Conservation (phyloP, 2,113 vertebrate species). For the Cyanoramphus novaezelandiae region DNA sequence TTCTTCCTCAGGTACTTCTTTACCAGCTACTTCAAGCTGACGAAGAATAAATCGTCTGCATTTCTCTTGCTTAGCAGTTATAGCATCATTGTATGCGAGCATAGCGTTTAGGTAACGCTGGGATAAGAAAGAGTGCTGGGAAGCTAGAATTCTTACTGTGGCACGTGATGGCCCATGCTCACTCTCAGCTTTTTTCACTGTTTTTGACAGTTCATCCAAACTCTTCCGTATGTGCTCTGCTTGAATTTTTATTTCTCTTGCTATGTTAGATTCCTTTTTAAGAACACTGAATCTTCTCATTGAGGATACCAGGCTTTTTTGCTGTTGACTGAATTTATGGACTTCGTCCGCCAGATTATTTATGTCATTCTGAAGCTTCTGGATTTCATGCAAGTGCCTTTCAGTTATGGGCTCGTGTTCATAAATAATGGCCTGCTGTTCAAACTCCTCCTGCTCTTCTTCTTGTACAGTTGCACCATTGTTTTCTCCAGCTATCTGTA, state of each 20-base stretch:
- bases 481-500: conserved; percentile 51
- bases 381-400: conserved; percentile 84
- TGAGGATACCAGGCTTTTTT: conserved; percentile 84
- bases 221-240: conserved; percentile 83
- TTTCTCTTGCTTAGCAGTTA: conserved; percentile 88
- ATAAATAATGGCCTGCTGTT: conserved; percentile 88
- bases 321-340: conserved; percentile 85
- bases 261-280: conserved; percentile 88
- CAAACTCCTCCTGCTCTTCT: conserved; percentile 70
- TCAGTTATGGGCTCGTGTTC: conserved; percentile 88
- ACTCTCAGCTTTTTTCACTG: conserved; percentile 78
- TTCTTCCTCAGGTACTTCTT: conserved; percentile 86
- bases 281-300: conserved; percentile 94
- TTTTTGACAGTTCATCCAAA: conserved; percentile 80
- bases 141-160: conserved; percentile 80
- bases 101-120: conserved; percentile 84
- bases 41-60: conserved; percentile 90
- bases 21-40: conserved; percentile 90
- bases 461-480: not conserved
- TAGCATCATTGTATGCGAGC: conserved; percentile 84
- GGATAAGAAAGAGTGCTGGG: conserved; percentile 82
- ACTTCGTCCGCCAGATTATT: conserved; percentile 82
- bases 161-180: conserved; percentile 77
- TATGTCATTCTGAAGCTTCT: conserved; percentile 85
- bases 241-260: conserved; percentile 85